These are phyloP conservation scores for Nebria salina DNA, from an alignment of 2,888 invertebrate genomes.

Conservation along the genomic window DNA sequence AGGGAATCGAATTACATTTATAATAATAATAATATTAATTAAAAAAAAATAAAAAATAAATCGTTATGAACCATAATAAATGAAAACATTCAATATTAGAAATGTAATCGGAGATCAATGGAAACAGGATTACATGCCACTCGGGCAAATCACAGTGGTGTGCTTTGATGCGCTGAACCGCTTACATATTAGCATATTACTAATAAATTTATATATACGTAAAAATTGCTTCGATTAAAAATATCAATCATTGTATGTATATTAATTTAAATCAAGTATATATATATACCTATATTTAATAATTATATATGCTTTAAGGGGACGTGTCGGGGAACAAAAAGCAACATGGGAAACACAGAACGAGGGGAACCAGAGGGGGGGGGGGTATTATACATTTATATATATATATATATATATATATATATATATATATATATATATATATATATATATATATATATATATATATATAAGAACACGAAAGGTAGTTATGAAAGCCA, in stretches of 20 bases:
- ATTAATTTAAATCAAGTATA: slow-evolving; percentile 41
- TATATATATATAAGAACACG: background rate
- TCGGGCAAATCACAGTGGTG: slow-evolving; percentile 62
- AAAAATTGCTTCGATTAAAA: slow-evolving; percentile 62
- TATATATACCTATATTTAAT: slow-evolving; percentile 38
- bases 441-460: too few species aligned
- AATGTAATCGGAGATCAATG: slow-evolving; percentile 58
- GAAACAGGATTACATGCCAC: slow-evolving; percentile 59
- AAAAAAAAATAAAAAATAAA: slow-evolving; percentile 16
- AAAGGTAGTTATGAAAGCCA: background rate
- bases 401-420: background rate
- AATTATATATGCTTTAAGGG: slow-evolving; percentile 29
- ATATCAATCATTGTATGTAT: slow-evolving; percentile 54
- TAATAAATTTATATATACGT: slow-evolving; percentile 51
- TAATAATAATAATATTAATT: slow-evolving; percentile 51
- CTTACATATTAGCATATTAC: slow-evolving; percentile 34
- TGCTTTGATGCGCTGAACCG: slow-evolving; percentile 62
- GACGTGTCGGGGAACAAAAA: background rate
- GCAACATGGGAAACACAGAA: background rate
- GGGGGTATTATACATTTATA: background rate
- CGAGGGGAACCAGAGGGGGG: background rate
- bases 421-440: too few species aligned
- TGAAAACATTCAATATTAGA: slow-evolving; percentile 60
- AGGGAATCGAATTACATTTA: slow-evolving; percentile 58
- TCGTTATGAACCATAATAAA: slow-evolving; percentile 48